These are phyloP conservation scores for Ryuthela nishihirai DNA, from an alignment of 2,888 invertebrate genomes.

Conservation along the genomic window DNA sequence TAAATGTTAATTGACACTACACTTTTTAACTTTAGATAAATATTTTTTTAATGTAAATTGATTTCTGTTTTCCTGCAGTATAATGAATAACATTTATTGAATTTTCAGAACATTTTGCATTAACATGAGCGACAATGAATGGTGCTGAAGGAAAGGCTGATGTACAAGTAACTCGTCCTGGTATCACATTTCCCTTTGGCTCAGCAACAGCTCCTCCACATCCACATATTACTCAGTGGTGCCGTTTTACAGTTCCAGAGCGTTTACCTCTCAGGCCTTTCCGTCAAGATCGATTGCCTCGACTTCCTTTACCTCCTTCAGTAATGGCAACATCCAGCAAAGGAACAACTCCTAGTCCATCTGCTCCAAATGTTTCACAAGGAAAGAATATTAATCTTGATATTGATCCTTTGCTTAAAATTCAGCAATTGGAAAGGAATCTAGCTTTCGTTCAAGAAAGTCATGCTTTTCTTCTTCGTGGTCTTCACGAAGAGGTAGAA, in stretches of 20 bases:
- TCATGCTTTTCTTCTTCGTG: constrained; percentile 28
- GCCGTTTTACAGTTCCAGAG: constrained; percentile 25
- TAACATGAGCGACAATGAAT: constrained; percentile 32
- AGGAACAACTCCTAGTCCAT: neutral
- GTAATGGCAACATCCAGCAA: constrained; percentile 22
- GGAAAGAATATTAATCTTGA: constrained; percentile 11
- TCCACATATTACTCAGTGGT: constrained; percentile 35
- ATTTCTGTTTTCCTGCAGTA: too few species aligned
- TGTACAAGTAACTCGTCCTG: constrained; percentile 35
- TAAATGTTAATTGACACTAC: too few species aligned
- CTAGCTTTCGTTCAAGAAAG: constrained; percentile 35
- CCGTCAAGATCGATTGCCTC: constrained; percentile 23
- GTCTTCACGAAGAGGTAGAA: constrained; percentile 36
- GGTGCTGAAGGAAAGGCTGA: constrained; percentile 34
- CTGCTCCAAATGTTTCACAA: neutral
- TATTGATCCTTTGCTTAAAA: constrained; percentile 27
- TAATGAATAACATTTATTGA: too few species aligned
- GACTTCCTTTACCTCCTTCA: constrained; percentile 26
- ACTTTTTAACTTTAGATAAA: too few species aligned
- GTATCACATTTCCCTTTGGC: constrained; percentile 32
- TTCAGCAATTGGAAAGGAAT: constrained; percentile 35
- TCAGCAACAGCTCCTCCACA: constrained; percentile 18
- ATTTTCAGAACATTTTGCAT: too few species aligned
- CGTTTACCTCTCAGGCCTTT: constrained; percentile 30
- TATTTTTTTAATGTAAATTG: too few species aligned